Percentiles rank a stretch among this genome's conserved stretches.
phyloP scores from a whole-genome alignment of 2,888 invertebrate species.

The Taenaris catops region DNA sequence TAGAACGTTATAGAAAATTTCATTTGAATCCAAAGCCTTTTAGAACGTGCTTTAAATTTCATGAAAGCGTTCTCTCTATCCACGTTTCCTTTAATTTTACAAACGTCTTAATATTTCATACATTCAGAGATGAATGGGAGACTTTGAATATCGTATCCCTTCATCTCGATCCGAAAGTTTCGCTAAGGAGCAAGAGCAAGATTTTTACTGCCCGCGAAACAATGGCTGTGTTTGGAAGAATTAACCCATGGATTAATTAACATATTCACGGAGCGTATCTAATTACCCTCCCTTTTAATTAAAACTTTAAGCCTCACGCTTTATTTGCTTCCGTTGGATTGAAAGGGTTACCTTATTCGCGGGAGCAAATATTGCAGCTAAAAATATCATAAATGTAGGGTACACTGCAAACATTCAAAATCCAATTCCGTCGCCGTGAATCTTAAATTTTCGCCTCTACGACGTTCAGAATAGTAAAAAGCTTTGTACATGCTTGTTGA shows the following conservation, averaged over 20 bases:
- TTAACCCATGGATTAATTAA: slow-evolving; percentile 73
- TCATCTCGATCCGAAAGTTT: slow-evolving; percentile 12
- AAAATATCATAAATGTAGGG: slow-evolving; percentile 11
- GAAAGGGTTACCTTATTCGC: slow-evolving; percentile 30
- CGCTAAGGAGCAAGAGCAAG: slow-evolving; percentile 21
- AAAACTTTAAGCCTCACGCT: slow-evolving; percentile 63
- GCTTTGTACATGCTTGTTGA: background rate
- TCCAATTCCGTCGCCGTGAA: too few relatives aligned
- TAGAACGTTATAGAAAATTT: too few relatives aligned
- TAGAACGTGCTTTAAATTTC: too few relatives aligned
- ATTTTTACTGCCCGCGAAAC: slow-evolving; percentile 61
- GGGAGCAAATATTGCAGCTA: slow-evolving; percentile 18
- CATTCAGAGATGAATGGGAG: background rate
- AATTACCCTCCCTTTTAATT: slow-evolving; percentile 71
- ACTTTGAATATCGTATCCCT: slow-evolving; percentile 16
- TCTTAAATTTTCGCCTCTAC: background rate
- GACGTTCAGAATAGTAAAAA: background rate
- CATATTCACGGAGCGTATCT: slow-evolving; percentile 67
- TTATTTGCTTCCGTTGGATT: slow-evolving; percentile 57
- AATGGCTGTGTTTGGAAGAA: slow-evolving; percentile 69
- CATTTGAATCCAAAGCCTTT: too few relatives aligned
- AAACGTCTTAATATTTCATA: slow-evolving; percentile 3
- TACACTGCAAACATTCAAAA: too few relatives aligned
- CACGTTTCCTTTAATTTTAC: slow-evolving; percentile 13
- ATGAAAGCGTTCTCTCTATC: too few relatives aligned